A percentile compares a stretch with the other conserved stretches of the same genome.
These are phyloP conservation scores for Heliconius hermathena DNA, from an alignment of 1,140 invertebrate genomes.

Conservation along the genomic window DNA sequence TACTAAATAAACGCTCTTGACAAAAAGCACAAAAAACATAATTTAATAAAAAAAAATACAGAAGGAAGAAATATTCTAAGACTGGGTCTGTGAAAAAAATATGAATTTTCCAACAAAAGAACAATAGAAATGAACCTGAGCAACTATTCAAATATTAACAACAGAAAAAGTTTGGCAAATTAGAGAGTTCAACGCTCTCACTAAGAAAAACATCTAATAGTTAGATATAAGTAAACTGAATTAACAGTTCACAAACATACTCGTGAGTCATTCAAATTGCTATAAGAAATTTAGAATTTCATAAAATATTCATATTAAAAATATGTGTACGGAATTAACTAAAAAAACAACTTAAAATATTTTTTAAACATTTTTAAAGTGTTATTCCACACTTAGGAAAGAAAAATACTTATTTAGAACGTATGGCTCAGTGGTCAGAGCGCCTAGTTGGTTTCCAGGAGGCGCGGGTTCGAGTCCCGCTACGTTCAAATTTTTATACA, in stretches of 20 bases:
- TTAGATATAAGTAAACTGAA: slow-evolving; percentile 23
- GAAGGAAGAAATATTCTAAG: background rate
- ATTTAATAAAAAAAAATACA: too few species aligned
- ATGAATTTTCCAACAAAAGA: background rate
- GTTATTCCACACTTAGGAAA: too few species aligned
- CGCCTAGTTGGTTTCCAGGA: too few species aligned
- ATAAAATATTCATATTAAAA: background rate
- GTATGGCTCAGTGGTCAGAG: too few species aligned
- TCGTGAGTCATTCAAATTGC: background rate
- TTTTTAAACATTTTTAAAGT: too few species aligned
- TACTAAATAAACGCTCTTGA: too few species aligned
- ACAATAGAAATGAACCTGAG: background rate
- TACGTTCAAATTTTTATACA: too few species aligned
- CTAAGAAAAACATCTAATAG: slow-evolving; percentile 13
- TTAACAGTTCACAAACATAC: slow-evolving; percentile 23
- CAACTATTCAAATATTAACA: background rate
- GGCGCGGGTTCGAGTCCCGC: too few species aligned
- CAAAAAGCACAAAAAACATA: too few species aligned
- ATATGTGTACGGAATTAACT: background rate
- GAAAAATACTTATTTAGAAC: too few species aligned
- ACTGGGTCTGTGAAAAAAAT: background rate
- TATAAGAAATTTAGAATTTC: background rate
- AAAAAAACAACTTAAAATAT: background rate
- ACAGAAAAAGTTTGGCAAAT: slow-evolving; percentile 28
- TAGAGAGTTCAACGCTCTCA: slow-evolving; percentile 29